Evolutionary conservation across 2,113 vertebrate species (phyloP), one percentile per base, ranked within the genome.

Genomic region (Colius striatus): DNA sequence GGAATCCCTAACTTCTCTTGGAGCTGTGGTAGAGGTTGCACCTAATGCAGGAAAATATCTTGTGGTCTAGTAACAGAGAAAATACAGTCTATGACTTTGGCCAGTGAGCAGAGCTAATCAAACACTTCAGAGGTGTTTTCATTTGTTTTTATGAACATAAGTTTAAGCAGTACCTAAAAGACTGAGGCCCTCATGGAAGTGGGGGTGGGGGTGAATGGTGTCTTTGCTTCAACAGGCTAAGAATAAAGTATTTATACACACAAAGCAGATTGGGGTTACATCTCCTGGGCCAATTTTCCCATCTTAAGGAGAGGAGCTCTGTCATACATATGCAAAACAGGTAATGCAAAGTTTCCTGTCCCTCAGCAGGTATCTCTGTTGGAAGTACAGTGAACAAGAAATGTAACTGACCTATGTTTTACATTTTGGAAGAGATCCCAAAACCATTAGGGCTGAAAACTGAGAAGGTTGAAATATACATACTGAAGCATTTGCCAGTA

Each of bases 291-390:
- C 5, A 1, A 50, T 20, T 32, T 53, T 41, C 17, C 43, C 41
- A 15, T 26, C 23, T 66, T 43, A 21, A 66, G 34, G 41, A 80
- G 15, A 67, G 26, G 10, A 8, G 8, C 16, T 74, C 13, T 65
- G 15, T 32, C 23, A 45, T 7, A 26, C 0, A 0, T 17, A 41
- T 0, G 2, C 34, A 51, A 5, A 73, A 41, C 7, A 50, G 6
- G 10, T 11, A 70, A 82, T 1, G 5, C 19, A 26, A 67, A 41
- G 6, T 60, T 57, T 73, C 12, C 16, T 65, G 4, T 34, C 20
- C 14, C 3, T 32, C 38, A 57, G 55, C 16, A 66, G 7, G 26
- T 45, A 65, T 83, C 70, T 71, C 11, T 51, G 27, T 58, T 13
- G 89, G n/a, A 92, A 71, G 30, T 63, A 70, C 22, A 73, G 13